Evolutionary conservation across 2,797 vertebrate species (phyloP).

Genomic region (Steatocranus sp.): DNA sequence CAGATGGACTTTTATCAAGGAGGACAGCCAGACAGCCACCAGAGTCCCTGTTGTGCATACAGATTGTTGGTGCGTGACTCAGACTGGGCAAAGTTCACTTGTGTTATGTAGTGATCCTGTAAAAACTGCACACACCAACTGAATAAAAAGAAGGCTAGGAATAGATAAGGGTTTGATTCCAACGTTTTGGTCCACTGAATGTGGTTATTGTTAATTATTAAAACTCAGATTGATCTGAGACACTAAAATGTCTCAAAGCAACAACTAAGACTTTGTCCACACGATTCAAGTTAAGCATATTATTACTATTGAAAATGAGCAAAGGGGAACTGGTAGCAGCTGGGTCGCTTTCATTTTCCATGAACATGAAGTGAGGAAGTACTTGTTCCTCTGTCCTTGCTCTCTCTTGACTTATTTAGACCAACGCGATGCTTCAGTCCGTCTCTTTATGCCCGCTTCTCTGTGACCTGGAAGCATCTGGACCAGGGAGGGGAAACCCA

Average conservation of each 20-base stretch:
- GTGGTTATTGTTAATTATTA: not conserved
- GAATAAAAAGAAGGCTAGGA: not conserved
- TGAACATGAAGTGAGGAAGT: slow-evolving; percentile 21
- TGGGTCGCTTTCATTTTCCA: slow-evolving; percentile 15
- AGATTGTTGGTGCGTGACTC: slow-evolving; percentile 23
- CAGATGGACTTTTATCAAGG: slow-evolving; percentile 2
- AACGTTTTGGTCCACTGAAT: not conserved
- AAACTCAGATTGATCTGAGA: not conserved
- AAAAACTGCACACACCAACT: not conserved
- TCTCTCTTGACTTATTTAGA: not conserved
- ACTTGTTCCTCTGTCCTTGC: not conserved
- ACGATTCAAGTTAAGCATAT: not conserved
- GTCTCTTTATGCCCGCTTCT: not conserved
- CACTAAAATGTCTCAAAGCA: not conserved
- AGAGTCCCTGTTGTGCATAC: slow-evolving; percentile 17
- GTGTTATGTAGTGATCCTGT: not conserved
- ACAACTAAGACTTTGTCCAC: not conserved
- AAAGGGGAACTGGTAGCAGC: not conserved
- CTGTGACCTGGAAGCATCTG: slow-evolving; percentile 72
- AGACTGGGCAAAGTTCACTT: slow-evolving; percentile 29
- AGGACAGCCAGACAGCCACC: not conserved
- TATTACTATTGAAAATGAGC: not conserved
- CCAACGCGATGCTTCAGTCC: not conserved
- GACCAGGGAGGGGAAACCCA: not conserved
- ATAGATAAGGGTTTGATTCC: fast-evolving